Conservation (phyloP, 2,113 vertebrate species). For the Monopterus albus region DNA sequence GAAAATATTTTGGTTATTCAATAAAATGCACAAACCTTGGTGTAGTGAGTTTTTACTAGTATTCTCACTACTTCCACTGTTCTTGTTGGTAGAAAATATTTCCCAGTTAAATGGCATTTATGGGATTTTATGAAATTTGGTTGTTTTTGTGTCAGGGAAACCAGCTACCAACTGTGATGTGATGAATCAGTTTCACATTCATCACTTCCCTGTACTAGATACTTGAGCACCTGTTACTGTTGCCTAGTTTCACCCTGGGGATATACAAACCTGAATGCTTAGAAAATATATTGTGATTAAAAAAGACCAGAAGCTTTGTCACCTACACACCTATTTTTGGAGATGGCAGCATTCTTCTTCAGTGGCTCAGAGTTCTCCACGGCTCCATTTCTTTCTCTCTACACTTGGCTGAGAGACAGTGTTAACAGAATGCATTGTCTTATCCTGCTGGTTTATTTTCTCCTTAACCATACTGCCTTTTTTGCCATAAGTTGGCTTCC, state of each 20-base stretch:
- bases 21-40: neutral
- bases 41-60: neutral
- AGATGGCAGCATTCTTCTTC: neutral
- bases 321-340: neutral
- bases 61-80: neutral
- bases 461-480: neutral
- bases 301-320: neutral
- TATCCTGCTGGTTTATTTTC: conserved; percentile 40
- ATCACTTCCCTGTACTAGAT: neutral
- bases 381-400: neutral
- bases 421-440: conserved; percentile 10
- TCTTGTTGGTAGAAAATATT: neutral
- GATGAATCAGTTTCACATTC: neutral
- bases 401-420: neutral
- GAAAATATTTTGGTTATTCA: neutral
- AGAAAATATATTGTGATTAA: neutral
- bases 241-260: neutral
- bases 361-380: neutral
- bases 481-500: neutral
- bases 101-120: too few relatives aligned
- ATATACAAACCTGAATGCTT: neutral
- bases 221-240: neutral
- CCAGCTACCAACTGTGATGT: neutral
- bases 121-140: neutral
- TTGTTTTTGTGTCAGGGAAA: neutral